Percentiles rank a stretch among this genome's conserved stretches.
Conservation (phyloP, 2,797 vertebrate species). For the Nothura maculosa region DNA sequence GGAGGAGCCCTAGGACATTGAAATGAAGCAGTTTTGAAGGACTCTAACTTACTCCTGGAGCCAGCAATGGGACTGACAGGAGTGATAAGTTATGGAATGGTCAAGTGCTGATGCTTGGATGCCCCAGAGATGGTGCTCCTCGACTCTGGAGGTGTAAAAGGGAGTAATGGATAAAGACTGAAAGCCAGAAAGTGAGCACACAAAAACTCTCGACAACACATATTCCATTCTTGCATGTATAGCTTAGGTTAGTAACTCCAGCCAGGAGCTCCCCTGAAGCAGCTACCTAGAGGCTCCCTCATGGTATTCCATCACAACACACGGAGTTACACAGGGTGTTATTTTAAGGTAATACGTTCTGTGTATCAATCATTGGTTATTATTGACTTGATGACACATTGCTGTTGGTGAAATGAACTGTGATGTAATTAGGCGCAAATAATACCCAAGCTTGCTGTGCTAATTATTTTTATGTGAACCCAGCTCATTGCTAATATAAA, state of each 20-base stretch:
- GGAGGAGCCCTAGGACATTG: not conserved
- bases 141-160: not conserved
- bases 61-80: not conserved
- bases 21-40: rapidly evolving
- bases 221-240: not conserved
- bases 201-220: not conserved
- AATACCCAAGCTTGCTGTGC: constrained; percentile 64
- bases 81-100: not conserved
- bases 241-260: not conserved
- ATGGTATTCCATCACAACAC: not conserved
- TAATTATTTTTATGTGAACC: constrained; percentile 79
- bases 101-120: not conserved
- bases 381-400: constrained; percentile 74
- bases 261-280: constrained; percentile 14
- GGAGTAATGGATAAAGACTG: not conserved
- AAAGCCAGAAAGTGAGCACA: not conserved
- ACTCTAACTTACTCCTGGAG: rapidly evolving
- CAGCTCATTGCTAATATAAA: constrained; percentile 75
- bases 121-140: not conserved
- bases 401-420: constrained; percentile 78
- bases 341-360: constrained; percentile 60
- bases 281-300: not conserved
- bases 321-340: not conserved
- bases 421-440: constrained; percentile 78
- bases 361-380: constrained; percentile 73